Evolutionary conservation across 2,888 invertebrate species (phyloP).

Genomic region (Drosophila putrida): DNA sequence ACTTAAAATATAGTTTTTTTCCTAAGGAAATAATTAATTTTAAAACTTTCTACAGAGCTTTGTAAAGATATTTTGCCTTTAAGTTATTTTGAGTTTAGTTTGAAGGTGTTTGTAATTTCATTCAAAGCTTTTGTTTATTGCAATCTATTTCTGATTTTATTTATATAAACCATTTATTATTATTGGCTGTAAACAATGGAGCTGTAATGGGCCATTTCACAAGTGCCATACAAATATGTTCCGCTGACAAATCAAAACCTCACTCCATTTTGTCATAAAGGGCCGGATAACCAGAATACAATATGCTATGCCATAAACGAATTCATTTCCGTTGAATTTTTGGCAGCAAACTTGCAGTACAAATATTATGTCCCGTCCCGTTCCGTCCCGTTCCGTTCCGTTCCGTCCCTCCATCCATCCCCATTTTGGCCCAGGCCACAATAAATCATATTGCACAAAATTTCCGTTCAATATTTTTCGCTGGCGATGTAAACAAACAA

Average conservation of each 20-base stretch:
- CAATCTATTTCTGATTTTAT: constrained; percentile 9
- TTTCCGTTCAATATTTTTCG: constrained; percentile 78
- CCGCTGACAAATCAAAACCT: constrained; percentile 50
- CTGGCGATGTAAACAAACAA: constrained; percentile 72
- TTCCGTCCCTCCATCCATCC: not conserved
- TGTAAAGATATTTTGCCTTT: not conserved
- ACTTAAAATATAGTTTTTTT: too few species aligned
- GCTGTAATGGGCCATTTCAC: constrained; percentile 64
- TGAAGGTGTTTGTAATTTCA: constrained; percentile 13
- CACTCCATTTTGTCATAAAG: constrained; percentile 59
- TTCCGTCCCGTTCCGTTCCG: too few species aligned
- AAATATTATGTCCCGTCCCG: too few species aligned
- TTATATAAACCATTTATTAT: constrained; percentile 1
- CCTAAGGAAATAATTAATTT: too few species aligned
- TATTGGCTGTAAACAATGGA: constrained; percentile 19
- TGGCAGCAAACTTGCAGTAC: constrained; percentile 64
- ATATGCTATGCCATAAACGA: constrained; percentile 76
- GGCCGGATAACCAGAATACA: constrained; percentile 77
- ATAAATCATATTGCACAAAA: constrained; percentile 78
- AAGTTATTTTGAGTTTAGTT: not conserved
- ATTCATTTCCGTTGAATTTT: constrained; percentile 74
- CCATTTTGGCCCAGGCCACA: constrained; percentile 15
- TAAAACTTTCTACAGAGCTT: too few species aligned
- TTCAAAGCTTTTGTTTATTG: constrained; percentile 26
- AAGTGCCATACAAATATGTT: constrained; percentile 65